Evolutionary conservation across 92 coral and sea anemone genomes (phyloP).

Genomic region (Palythoa grandis): DNA sequence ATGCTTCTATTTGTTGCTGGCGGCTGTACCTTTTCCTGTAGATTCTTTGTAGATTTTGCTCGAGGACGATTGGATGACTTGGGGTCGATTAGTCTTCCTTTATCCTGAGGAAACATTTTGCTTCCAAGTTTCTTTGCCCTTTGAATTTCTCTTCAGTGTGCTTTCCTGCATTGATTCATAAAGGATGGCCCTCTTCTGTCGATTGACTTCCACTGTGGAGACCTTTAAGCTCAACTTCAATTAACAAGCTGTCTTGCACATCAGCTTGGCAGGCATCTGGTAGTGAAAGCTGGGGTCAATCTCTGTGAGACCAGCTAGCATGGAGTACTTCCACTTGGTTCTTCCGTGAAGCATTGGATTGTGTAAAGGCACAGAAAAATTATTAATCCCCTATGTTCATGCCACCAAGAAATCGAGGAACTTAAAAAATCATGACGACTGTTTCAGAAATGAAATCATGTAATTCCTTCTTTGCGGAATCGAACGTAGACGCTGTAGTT

Average conservation of each 20-base stretch:
- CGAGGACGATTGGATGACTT: slow-evolving; percentile 51
- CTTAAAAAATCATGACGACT: slow-evolving; percentile 45
- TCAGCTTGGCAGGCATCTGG: slow-evolving; percentile 69
- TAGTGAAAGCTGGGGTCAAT: slow-evolving; percentile 59
- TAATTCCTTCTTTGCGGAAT: slow-evolving; percentile 49
- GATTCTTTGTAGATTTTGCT: slow-evolving; percentile 6
- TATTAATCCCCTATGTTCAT: slow-evolving; percentile 61
- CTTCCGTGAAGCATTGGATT: slow-evolving; percentile 52
- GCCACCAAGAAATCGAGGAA: slow-evolving; percentile 67
- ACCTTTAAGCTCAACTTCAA: slow-evolving; percentile 59
- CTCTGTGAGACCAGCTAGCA: slow-evolving; percentile 71
- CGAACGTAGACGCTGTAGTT: slow-evolving; percentile 48
- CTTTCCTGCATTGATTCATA: slow-evolving; percentile 16
- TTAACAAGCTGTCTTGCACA: slow-evolving; percentile 45
- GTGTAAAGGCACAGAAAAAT: slow-evolving; percentile 72
- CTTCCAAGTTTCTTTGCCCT: slow-evolving; percentile 50
- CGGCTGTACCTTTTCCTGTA: neutral
- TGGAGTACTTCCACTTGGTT: slow-evolving; percentile 69
- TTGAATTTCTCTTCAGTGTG: slow-evolving; percentile 34
- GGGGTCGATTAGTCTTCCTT: slow-evolving; percentile 39
- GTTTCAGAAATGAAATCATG: slow-evolving; percentile 47
- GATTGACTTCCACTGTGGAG: slow-evolving; percentile 38
- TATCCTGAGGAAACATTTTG: slow-evolving; percentile 29
- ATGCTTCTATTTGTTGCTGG: neutral
- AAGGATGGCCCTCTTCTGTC: slow-evolving; percentile 59